These are phyloP conservation scores for Aplodontia rufa DNA, from an alignment of 2,113 vertebrate genomes.

Conservation along the genomic window DNA sequence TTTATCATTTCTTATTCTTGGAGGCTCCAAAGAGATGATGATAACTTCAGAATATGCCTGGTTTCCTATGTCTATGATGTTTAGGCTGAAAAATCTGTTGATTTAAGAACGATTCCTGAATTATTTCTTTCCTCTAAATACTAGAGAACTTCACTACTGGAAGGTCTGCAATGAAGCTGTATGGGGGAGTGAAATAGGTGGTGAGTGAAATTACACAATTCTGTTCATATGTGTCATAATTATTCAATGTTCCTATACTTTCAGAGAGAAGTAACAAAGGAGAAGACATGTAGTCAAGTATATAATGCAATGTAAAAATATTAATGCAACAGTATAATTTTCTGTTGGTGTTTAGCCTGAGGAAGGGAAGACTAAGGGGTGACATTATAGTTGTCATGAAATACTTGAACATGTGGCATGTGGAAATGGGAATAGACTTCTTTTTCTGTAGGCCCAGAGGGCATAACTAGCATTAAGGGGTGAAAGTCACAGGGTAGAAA, in stretches of 20 bases:
- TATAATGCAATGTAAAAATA: slow-evolving; percentile 37
- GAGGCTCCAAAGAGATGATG: not conserved
- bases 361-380: slow-evolving; percentile 15
- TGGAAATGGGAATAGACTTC: not conserved
- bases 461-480: slow-evolving; percentile 12
- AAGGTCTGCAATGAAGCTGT: slow-evolving; percentile 4
- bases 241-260: slow-evolving; percentile 36
- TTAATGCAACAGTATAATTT: slow-evolving; percentile 6
- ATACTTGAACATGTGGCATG: slow-evolving; percentile 43
- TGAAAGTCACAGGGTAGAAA: slow-evolving; percentile 1
- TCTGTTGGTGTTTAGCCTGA: slow-evolving; percentile 21
- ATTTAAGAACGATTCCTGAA: not conserved
- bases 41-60: not conserved
- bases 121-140: not conserved
- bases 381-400: slow-evolving; percentile 35
- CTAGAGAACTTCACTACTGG: not conserved
- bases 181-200: not conserved
- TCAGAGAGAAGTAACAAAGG: slow-evolving; percentile 41
- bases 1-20: not conserved
- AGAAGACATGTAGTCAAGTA: slow-evolving; percentile 9
- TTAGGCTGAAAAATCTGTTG: not conserved
- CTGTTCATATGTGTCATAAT: slow-evolving; percentile 14
- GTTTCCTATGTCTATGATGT: not conserved
- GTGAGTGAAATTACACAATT: slow-evolving; percentile 58
- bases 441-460: slow-evolving; percentile 11